Percentiles rank a stretch among this genome's conserved stretches.
phyloP scores from a whole-genome alignment of 2,797 vertebrate species.

The Rhinogobio ventralis region DNA sequence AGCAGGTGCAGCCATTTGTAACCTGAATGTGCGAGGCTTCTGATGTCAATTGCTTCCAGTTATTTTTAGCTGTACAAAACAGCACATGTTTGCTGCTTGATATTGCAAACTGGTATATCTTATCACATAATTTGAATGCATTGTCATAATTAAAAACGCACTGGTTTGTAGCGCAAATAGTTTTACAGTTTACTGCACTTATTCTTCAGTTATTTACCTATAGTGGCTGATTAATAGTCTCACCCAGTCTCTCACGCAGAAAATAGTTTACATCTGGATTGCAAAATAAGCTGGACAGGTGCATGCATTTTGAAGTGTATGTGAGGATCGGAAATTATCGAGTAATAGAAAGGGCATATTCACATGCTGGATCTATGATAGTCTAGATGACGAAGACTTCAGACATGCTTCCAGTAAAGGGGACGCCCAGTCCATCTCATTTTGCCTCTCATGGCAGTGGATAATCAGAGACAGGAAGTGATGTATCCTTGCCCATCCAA shows the following conservation, averaged over 20 bases:
- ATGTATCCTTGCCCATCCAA: conserved; percentile 52
- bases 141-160: neutral
- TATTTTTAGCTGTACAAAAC: neutral
- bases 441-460: neutral
- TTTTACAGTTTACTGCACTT: neutral
- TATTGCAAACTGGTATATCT: neutral
- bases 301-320: neutral
- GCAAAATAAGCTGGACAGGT: neutral
- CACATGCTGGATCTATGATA: neutral
- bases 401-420: conserved; percentile 7
- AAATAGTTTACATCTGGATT: neutral
- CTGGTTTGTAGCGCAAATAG: neutral
- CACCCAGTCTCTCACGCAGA: neutral
- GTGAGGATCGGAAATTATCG: neutral
- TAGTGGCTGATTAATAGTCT: neutral
- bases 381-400: neutral
- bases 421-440: neutral
- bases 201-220: neutral
- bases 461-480: conserved; percentile 42
- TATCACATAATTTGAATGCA: neutral
- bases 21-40: neutral
- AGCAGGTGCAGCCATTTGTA: neutral
- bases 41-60: neutral
- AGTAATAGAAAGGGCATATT: neutral
- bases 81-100: neutral